Evolutionary conservation across 2,113 vertebrate species (phyloP).

Genomic region (Stercorarius parasiticus): DNA sequence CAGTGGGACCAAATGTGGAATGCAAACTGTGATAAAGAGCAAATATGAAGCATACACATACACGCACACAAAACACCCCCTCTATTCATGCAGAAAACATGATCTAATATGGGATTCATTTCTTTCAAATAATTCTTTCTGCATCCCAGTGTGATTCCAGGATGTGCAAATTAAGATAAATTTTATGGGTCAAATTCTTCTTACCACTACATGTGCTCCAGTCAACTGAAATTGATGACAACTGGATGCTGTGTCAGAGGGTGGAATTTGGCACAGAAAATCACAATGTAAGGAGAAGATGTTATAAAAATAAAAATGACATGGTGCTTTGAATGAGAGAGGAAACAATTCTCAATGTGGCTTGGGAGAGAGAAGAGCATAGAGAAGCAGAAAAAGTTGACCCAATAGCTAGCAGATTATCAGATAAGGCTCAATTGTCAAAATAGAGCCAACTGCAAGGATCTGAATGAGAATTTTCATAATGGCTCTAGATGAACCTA

Average conservation of each 20-base stretch:
- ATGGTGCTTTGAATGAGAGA: not conserved
- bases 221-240: constrained; percentile 31
- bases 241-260: not conserved
- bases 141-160: constrained; percentile 15
- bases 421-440: not conserved
- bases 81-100: constrained; percentile 10
- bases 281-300: not conserved
- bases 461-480: not conserved
- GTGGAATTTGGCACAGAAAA: constrained; percentile 1
- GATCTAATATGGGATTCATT: constrained; percentile 1
- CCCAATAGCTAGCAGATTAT: not conserved
- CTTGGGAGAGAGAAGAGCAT: not conserved
- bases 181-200: constrained; percentile 21
- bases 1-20: not conserved
- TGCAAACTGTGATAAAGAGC: not conserved
- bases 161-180: constrained; percentile 51
- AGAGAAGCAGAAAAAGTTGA: not conserved
- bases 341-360: not conserved
- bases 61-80: not conserved
- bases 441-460: not conserved
- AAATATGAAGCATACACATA: not conserved
- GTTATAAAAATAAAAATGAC: not conserved
- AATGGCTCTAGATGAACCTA: not conserved
- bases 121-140: constrained; percentile 34
- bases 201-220: not conserved